Percentiles rank a stretch among this genome's conserved stretches.
phyloP scores from a whole-genome alignment of 2,888 invertebrate species.

The Agrochola lota region DNA sequence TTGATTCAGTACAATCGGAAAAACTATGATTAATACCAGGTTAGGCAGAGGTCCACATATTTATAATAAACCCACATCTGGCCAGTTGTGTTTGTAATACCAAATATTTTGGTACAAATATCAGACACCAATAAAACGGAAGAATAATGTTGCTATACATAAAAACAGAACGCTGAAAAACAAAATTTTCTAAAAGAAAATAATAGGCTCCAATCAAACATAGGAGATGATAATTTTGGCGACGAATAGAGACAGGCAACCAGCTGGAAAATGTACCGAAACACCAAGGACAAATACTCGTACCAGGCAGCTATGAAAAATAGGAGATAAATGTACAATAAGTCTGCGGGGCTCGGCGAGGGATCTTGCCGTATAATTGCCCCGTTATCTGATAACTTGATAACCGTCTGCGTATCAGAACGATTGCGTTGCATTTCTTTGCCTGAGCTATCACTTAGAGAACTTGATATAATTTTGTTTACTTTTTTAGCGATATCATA shows the following conservation, averaged over 20 bases:
- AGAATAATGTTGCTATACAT: not conserved
- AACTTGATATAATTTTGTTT: constrained; percentile 28
- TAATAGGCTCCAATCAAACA: not conserved
- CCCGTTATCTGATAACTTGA: constrained; percentile 59
- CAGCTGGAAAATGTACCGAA: not conserved
- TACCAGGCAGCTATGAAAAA: constrained; percentile 29
- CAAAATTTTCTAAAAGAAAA: not conserved
- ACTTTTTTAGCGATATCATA: not conserved
- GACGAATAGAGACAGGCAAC: not conserved
- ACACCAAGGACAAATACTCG: not conserved
- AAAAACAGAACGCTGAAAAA: not conserved
- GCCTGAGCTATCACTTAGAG: constrained; percentile 18
- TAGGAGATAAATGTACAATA: constrained; percentile 23
- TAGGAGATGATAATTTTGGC: not conserved
- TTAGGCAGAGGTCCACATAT: too few species aligned
- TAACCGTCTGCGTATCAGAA: constrained; percentile 41
- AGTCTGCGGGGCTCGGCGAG: constrained; percentile 42
- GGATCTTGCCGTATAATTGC: constrained; percentile 47
- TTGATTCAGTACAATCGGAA: not conserved
- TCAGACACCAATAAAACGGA: too few species aligned
- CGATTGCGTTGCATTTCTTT: constrained; percentile 49
- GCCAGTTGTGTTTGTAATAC: not conserved
- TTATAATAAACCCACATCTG: not conserved
- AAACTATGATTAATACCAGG: not conserved
- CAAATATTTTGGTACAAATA: not conserved